A percentile compares a stretch with the other conserved stretches of the same genome.
These are phyloP conservation scores for Schlechtendalia chinensis DNA, from an alignment of 1,140 invertebrate species.

Conservation along the genomic window DNA sequence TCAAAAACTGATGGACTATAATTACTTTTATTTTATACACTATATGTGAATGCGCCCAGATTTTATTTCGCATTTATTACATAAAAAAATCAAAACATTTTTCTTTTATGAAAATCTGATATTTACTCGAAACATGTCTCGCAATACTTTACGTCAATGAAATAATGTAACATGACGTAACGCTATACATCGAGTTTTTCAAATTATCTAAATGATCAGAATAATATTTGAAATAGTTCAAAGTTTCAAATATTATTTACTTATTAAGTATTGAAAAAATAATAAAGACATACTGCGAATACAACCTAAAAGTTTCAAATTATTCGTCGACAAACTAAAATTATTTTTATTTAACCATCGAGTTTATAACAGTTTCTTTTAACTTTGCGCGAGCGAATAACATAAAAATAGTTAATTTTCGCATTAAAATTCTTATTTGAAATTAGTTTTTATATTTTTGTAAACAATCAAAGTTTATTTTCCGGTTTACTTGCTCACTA, in stretches of 20 bases:
- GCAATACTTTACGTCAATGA: too few species aligned
- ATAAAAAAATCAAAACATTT: not conserved
- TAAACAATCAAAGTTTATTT: conserved; percentile 11
- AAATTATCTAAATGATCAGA: not conserved
- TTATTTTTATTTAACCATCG: not conserved
- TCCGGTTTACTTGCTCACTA: not conserved
- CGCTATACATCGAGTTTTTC: too few species aligned
- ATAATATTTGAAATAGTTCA: not conserved
- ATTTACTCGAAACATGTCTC: too few species aligned
- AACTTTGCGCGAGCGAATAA: not conserved
- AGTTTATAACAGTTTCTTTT: not conserved
- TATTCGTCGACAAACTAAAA: not conserved
- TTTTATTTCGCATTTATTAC: not conserved
- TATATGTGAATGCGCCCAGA: too few species aligned
- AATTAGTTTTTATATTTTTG: not conserved
- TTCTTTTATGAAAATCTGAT: too few species aligned
- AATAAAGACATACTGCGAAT: not conserved
- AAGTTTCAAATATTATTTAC: not conserved
- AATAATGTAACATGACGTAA: too few species aligned
- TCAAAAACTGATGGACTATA: too few species aligned
- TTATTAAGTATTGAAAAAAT: not conserved
- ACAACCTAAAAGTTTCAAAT: not conserved
- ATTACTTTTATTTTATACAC: too few species aligned
- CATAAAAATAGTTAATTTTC: not conserved
- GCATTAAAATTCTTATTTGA: not conserved